phyloP scores from a whole-genome alignment of 1,140 invertebrate species.

The Drosophila lini region DNA sequence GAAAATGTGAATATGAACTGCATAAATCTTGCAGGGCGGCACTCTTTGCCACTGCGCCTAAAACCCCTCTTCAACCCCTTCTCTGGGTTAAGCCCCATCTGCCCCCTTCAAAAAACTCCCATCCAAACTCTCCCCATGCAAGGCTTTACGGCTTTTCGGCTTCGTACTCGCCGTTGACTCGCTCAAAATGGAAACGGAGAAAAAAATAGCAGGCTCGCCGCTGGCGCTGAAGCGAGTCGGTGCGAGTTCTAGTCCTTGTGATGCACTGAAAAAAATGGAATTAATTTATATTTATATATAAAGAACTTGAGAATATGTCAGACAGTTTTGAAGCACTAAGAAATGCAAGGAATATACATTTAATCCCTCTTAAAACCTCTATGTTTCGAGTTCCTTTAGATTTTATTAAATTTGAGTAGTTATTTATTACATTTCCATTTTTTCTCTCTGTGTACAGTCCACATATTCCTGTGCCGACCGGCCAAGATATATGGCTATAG shows the following conservation, averaged over 20 bases:
- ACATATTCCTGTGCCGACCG: constrained; percentile 58
- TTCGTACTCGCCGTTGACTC: constrained; percentile 62
- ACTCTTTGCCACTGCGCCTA: constrained; percentile 75
- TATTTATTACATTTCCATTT: neutral
- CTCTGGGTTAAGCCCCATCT: neutral
- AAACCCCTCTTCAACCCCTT: constrained; percentile 10
- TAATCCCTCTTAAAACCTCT: too few species aligned
- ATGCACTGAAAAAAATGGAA: constrained; percentile 11
- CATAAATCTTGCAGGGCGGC: constrained; percentile 83
- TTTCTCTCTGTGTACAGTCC: constrained; percentile 16
- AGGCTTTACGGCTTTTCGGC: constrained; percentile 81
- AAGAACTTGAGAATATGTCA: neutral
- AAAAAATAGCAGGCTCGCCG: constrained; percentile 52
- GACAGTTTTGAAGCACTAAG: too few species aligned
- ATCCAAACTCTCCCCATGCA: constrained; percentile 8
- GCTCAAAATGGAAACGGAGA: constrained; percentile 42
- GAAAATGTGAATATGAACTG: constrained; percentile 84
- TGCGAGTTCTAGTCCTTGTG: constrained; percentile 52
- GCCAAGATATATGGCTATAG: constrained; percentile 74
- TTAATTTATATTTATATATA: too few species aligned
- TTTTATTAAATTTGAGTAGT: neutral
- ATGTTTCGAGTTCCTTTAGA: neutral
- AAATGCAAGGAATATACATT: too few species aligned
- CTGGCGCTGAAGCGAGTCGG: constrained; percentile 55
- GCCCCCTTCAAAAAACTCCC: neutral